phyloP scores from a whole-genome alignment of 2,888 invertebrate genomes.

The Acrocera orbiculus region DNA sequence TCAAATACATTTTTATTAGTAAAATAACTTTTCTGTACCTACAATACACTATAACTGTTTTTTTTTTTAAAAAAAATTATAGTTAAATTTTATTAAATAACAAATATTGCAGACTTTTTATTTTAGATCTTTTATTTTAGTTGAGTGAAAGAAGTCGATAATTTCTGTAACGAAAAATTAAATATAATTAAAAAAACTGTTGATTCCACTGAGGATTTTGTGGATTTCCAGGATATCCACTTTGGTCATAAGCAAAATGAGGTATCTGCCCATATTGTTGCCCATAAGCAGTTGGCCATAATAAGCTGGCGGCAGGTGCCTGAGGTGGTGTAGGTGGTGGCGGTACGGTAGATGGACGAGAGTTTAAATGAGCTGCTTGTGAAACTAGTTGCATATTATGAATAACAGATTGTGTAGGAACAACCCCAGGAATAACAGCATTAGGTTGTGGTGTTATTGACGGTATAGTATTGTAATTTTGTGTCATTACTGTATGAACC shows the following conservation, averaged over 20 bases:
- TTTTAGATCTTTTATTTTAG: no score
- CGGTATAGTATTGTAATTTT: constrained; percentile 10
- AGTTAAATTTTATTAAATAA: no score
- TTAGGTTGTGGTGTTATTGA: constrained; percentile 6
- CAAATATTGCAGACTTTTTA: no score
- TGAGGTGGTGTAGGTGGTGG: constrained; percentile 33
- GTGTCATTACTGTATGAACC: constrained; percentile 9
- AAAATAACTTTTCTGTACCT: no score
- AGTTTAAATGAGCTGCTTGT: constrained; percentile 6
- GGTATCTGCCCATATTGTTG: constrained; percentile 10
- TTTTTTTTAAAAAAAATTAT: no score
- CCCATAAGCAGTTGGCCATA: constrained; percentile 20
- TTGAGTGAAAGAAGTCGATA: no score
- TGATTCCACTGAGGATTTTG: constrained; percentile 11
- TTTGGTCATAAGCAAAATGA: constrained; percentile 6
- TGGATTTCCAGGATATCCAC: constrained; percentile 1
- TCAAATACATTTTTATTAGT: no score
- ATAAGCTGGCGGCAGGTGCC: constrained; percentile 8
- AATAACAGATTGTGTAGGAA: not conserved
- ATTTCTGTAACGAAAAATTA: no score
- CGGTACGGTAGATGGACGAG: constrained; percentile 25
- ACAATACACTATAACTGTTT: no score
- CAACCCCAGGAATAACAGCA: not conserved
- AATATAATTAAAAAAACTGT: no score
- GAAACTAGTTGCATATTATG: not conserved